Conservation (phyloP, 1,140 invertebrate species). For the Heliothis subflexa region DNA sequence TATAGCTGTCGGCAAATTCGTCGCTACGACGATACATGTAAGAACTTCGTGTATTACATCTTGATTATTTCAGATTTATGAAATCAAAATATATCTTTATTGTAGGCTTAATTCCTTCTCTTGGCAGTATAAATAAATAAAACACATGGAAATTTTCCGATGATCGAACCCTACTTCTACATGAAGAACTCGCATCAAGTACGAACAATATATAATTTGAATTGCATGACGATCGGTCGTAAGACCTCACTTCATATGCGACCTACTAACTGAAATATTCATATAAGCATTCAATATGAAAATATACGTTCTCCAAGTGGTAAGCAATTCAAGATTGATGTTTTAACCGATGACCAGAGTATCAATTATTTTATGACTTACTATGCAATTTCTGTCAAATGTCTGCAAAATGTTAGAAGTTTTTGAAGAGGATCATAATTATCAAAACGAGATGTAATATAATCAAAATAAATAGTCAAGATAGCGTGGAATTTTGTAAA, state of each 20-base stretch:
- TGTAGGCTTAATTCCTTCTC: background rate
- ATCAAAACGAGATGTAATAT: too few relatives aligned
- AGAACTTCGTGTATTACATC: too few relatives aligned
- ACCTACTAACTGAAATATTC: conserved; percentile 43
- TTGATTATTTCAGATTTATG: too few relatives aligned
- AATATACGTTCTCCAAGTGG: conserved; percentile 26
- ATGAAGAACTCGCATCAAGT: conserved; percentile 28
- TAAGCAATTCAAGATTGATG: conserved; percentile 26
- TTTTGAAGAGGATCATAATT: background rate
- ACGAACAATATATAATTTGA: conserved; percentile 52
- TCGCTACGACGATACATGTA: background rate
- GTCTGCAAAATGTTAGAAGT: background rate
- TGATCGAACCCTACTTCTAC: conserved; percentile 12
- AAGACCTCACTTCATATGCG: conserved; percentile 30
- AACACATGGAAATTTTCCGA: conserved; percentile 4
- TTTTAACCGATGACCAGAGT: background rate
- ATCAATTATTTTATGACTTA: background rate
- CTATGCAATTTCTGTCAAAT: background rate
- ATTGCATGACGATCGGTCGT: conserved; percentile 53
- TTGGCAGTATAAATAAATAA: background rate
- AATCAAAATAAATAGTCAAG: too few relatives aligned
- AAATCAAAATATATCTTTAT: background rate
- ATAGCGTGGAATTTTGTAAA: too few relatives aligned
- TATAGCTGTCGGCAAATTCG: conserved; percentile 20
- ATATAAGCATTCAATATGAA: conserved; percentile 41